Percentiles rank a stretch among this genome's conserved stretches.
Conservation (phyloP, 2,888 invertebrate genomes). For the Rhopalosiphum nymphaeae region DNA sequence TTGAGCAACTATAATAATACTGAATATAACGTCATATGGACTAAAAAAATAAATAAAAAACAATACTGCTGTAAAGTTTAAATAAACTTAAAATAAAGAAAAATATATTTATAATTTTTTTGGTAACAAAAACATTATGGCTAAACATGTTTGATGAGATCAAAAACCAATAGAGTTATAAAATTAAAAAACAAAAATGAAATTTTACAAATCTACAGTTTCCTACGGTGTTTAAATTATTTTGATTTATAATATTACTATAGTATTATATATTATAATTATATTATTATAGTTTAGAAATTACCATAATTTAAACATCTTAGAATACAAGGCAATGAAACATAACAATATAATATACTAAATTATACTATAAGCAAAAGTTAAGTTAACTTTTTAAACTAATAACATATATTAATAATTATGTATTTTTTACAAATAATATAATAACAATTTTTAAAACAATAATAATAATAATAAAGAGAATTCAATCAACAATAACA, state of each 20-base stretch:
- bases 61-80: not conserved
- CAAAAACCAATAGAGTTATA: conserved; percentile 30
- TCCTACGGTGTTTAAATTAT: not conserved
- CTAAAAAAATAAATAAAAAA: not conserved
- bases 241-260: not conserved
- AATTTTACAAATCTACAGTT: not conserved
- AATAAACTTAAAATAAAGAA: not conserved
- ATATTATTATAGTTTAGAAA: not conserved
- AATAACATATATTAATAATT: not conserved
- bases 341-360: not conserved
- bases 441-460: not conserved
- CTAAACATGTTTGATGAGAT: conserved; percentile 37
- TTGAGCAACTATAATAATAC: not conserved
- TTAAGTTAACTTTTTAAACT: not conserved
- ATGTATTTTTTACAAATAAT: not conserved
- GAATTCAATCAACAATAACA: not conserved
- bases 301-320: not conserved
- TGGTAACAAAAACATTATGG: conserved; percentile 35
- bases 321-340: not conserved
- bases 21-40: not conserved
- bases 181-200: not conserved
- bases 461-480: not conserved
- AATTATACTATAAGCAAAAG: not conserved
- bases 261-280: not conserved
- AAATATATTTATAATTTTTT: not conserved